Conservation (phyloP, 2,113 vertebrate species). For the Mungos mungo region DNA sequence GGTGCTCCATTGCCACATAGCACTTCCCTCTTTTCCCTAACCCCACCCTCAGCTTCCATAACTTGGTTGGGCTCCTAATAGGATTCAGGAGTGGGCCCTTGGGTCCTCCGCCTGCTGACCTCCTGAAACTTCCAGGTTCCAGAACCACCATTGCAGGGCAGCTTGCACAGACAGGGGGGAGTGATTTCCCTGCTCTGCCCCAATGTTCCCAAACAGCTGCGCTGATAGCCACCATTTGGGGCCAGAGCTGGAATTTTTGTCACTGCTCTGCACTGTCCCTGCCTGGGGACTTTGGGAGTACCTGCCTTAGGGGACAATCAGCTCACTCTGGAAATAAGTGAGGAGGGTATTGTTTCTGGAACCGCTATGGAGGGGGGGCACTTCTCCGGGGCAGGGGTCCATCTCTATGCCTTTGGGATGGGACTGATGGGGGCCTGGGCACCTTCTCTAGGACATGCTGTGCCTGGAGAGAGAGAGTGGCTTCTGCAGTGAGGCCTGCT, state of each 20-base stretch:
- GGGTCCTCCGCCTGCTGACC: background rate
- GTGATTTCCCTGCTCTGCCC: background rate
- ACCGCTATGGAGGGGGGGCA: background rate
- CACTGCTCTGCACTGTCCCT: background rate
- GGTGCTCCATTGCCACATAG: rapidly evolving
- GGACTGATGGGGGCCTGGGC: background rate
- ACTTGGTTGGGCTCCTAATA: rapidly evolving
- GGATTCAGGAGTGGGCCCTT: background rate
- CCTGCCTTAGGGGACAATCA: background rate
- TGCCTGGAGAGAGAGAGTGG: background rate
- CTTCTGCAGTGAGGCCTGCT: background rate
- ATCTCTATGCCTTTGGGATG: background rate
- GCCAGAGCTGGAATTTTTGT: too few relatives aligned
- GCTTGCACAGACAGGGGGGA: background rate
- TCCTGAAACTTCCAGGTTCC: background rate
- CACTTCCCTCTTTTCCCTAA: too few relatives aligned
- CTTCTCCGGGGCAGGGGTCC: too few relatives aligned
- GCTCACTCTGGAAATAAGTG: background rate
- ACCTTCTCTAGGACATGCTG: background rate
- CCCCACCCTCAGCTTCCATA: background rate
- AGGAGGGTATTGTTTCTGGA: background rate
- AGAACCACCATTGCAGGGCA: background rate
- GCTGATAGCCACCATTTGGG: background rate
- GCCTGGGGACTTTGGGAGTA: background rate
- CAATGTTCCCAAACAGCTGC: rapidly evolving